These are phyloP conservation scores for Toxotes jaculatrix DNA, from an alignment of 2,113 vertebrate species.

Conservation along the genomic window DNA sequence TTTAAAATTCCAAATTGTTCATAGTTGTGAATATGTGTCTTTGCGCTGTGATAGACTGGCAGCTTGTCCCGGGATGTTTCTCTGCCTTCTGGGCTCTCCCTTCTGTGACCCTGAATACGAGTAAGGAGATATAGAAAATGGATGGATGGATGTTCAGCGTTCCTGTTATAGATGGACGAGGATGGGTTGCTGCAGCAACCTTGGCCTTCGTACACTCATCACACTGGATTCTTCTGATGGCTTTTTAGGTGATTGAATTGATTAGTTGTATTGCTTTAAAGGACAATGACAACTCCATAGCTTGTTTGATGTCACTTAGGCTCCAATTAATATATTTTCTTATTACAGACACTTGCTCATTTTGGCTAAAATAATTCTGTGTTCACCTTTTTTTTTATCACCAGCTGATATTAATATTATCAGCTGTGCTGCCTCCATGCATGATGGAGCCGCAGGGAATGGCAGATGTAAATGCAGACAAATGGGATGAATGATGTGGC, in stretches of 20 bases:
- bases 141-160: constrained; percentile 45
- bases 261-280: constrained; percentile 45
- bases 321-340: background rate
- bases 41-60: background rate
- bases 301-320: constrained; percentile 24
- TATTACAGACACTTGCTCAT: background rate
- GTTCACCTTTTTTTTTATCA: background rate
- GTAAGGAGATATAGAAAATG: constrained; percentile 51
- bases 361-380: background rate
- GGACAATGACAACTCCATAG: constrained; percentile 19
- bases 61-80: background rate
- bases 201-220: constrained; percentile 61
- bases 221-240: constrained; percentile 46
- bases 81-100: constrained; percentile 4
- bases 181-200: constrained; percentile 43
- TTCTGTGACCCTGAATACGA: constrained; percentile 51
- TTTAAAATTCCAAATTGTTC: constrained; percentile 14
- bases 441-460: constrained; percentile 33
- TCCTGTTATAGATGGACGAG: constrained; percentile 39
- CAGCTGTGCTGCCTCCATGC: background rate
- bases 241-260: constrained; percentile 47
- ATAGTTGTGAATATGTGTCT: background rate
- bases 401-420: background rate
- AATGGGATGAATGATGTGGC: constrained; percentile 23
- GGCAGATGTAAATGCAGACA: constrained; percentile 36